Percentiles rank a stretch among this genome's conserved stretches.
Conservation (phyloP, 1,140 invertebrate species). For the Zaprionus ornatus region DNA sequence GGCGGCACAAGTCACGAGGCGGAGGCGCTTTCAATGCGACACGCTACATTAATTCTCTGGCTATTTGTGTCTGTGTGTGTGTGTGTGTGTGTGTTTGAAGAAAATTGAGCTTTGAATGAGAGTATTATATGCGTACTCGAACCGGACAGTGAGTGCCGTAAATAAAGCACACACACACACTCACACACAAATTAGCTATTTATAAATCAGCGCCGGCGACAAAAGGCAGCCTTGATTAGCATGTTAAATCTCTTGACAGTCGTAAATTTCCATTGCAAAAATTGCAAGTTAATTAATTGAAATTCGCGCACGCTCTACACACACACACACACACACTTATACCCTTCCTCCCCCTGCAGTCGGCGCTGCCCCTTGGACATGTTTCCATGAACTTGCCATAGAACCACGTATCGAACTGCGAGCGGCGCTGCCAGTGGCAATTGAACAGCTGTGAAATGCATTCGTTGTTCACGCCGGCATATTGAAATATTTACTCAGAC, state of each 20-base stretch:
- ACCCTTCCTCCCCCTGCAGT: no score
- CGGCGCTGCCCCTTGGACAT: background rate
- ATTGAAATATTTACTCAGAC: background rate
- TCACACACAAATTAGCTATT: slow-evolving; percentile 43
- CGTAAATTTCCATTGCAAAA: slow-evolving; percentile 67
- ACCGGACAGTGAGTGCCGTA: slow-evolving; percentile 14
- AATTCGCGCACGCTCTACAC: slow-evolving; percentile 52
- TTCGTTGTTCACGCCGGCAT: background rate
- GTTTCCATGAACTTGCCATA: slow-evolving; percentile 42
- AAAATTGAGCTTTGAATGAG: slow-evolving; percentile 54
- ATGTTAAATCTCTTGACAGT: slow-evolving; percentile 59
- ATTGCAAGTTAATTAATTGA: slow-evolving; percentile 74
- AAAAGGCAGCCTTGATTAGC: slow-evolving; percentile 62
- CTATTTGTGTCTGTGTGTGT: slow-evolving; percentile 13
- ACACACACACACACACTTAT: slow-evolving; percentile 34
- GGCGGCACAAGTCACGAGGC: slow-evolving; percentile 32
- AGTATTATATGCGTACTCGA: slow-evolving; percentile 4
- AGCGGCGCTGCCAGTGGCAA: slow-evolving; percentile 10
- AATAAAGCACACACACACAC: background rate
- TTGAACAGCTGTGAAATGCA: slow-evolving; percentile 22
- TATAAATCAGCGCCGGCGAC: slow-evolving; percentile 49
- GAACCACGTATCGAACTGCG: slow-evolving; percentile 48
- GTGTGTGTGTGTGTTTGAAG: slow-evolving; percentile 17
- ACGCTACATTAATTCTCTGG: slow-evolving; percentile 71
- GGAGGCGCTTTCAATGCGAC: slow-evolving; percentile 56